Conservation (phyloP, 2,797 vertebrate genomes). For the Platyrinchus mystaceus region DNA sequence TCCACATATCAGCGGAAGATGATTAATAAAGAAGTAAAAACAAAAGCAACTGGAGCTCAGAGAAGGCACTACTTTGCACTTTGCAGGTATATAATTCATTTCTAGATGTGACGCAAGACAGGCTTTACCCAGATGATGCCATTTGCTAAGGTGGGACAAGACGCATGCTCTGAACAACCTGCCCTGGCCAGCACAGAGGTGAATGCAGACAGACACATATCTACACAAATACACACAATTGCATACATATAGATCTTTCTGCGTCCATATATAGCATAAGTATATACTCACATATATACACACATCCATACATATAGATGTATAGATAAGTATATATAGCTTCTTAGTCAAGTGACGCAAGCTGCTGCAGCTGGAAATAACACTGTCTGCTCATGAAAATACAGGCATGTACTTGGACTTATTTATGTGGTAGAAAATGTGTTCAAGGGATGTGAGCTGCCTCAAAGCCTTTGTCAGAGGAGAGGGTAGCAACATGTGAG, state of each 20-base stretch:
- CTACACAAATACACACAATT: background rate
- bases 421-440: constrained; percentile 33
- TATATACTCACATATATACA: background rate
- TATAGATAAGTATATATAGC: constrained; percentile 47
- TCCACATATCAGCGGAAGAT: constrained; percentile 13
- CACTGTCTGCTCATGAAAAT: constrained; percentile 37
- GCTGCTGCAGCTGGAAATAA: constrained; percentile 60
- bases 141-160: background rate
- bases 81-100: background rate
- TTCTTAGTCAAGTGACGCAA: constrained; percentile 54
- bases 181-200: background rate
- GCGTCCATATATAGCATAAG: background rate
- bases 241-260: background rate
- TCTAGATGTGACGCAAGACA: background rate
- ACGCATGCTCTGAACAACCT: background rate
- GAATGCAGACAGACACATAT: background rate
- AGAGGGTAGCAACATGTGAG: background rate
- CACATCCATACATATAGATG: background rate
- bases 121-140: background rate
- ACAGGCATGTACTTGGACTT: constrained; percentile 4
- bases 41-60: constrained; percentile 29
- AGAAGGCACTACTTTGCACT: background rate
- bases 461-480: constrained; percentile 28
- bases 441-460: background rate
- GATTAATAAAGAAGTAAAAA: constrained; percentile 51